Percentiles rank a stretch among this genome's conserved stretches.
Conservation (phyloP, 2,797 vertebrate species). For the Leptoclinus maculatus region DNA sequence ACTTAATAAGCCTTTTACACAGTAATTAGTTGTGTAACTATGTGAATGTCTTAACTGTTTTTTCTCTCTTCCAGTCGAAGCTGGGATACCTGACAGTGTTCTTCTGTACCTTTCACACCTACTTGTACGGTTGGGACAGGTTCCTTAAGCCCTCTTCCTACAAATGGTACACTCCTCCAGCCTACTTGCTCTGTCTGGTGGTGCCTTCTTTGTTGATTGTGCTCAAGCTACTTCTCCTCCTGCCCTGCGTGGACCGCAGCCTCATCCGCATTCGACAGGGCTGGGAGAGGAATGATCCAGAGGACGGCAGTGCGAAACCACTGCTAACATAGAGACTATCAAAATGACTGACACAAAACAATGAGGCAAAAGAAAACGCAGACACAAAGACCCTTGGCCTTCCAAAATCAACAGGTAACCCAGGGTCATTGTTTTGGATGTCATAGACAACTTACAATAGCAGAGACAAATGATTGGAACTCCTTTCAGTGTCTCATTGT, state of each 20-base stretch:
- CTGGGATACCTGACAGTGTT: constrained; percentile 90
- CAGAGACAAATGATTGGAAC: not conserved
- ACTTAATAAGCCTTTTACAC: constrained; percentile 20
- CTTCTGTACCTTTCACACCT: constrained; percentile 89
- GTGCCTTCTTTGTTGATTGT: constrained; percentile 87
- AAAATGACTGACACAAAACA: not conserved
- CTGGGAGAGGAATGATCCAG: constrained; percentile 85
- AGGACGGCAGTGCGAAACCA: constrained; percentile 41
- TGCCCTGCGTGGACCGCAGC: constrained; percentile 88
- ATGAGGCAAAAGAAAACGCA: not conserved
- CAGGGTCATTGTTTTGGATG: not conserved
- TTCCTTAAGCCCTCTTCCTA: constrained; percentile 82
- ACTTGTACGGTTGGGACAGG: constrained; percentile 85
- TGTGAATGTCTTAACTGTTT: not conserved
- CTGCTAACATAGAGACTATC: constrained; percentile 61
- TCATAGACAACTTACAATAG: not conserved
- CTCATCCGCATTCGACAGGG: constrained; percentile 90
- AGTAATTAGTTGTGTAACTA: constrained; percentile 27
- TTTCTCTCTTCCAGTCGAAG: constrained; percentile 86
- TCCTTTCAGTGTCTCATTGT: not conserved
- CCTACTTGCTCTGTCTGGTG: constrained; percentile 86
- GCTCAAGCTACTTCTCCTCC: constrained; percentile 87
- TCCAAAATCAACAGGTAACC: not conserved
- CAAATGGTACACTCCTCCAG: constrained; percentile 86
- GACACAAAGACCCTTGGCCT: not conserved